Base-by-base conservation (phyloP, 30 jellyfish, hydroid and myxozoan species). In the Turritopsis dohrnii region DNA sequence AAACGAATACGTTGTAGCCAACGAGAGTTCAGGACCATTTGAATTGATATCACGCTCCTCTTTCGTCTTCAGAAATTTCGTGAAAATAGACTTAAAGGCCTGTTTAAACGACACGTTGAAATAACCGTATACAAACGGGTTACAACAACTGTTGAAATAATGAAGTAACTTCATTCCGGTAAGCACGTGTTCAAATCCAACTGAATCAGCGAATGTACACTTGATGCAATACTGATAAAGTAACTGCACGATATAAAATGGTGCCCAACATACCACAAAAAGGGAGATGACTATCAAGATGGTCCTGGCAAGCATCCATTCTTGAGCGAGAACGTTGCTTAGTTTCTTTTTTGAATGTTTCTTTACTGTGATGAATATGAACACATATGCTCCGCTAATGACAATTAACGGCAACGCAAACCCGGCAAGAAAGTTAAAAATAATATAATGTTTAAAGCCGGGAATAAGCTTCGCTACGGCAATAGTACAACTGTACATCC, bases 91-190 rank as follows among this genome's bases (percentile, higher is more conserved):
- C 25, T 88, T 83, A 81, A 85, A 90, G 27, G 95, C 97, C 21
- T 81, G 80, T 76, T 84, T 90, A 90, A 90, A 90, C 71, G 86
- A 85, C 71, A 65, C 80, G 83, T 90, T 90, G 90, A 90, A 90
- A 25, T 83, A 69, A 30, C 97, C 97, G 75, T 90, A 90, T 29
- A 90, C 87, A 71, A 90, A 85, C n/a, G 97, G 97, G 74, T 90
- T 90, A 89, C 92, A 83, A 83, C 95, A 79, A 65, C 95, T 85
- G 80, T 90, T 90, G 69, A 82, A 74, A 79, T 90, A 90, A 31
- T 90, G 97, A 89, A 90, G 81, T 92, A 89, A 85, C 72, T 90
- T 90, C 52, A 81, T 73, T 53, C 86, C 83, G 81, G 93, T 83
- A 81, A 71, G 66, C 52, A 79, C 74, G 85, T 85, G 71, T 60